phyloP scores from a whole-genome alignment of 2,888 invertebrate species.

The Yponomeuta malinellus region DNA sequence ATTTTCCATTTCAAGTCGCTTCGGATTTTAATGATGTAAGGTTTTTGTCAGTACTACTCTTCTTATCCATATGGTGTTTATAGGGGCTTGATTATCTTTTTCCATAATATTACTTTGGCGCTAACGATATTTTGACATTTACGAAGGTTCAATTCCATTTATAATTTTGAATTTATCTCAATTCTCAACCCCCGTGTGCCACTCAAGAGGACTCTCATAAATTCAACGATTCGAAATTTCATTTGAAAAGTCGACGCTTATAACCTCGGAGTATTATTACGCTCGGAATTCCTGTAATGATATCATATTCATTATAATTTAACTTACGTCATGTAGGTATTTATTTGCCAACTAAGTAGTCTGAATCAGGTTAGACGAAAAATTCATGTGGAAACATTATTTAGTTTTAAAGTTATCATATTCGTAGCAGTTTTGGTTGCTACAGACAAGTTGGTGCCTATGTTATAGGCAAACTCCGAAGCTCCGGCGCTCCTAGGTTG shows the following conservation, averaged over 20 bases:
- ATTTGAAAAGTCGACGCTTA: background rate
- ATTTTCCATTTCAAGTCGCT: too few species aligned
- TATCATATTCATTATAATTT: background rate
- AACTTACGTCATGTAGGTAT: background rate
- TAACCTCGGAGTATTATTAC: background rate
- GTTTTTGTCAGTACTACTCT: too few species aligned
- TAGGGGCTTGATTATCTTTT: background rate
- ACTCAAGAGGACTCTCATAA: background rate
- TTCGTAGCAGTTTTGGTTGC: too few species aligned
- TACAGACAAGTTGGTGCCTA: too few species aligned
- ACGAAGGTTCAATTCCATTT: slow-evolving; percentile 3
- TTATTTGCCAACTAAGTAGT: background rate
- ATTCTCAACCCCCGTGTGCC: background rate
- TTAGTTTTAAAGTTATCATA: too few species aligned
- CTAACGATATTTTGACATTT: background rate
- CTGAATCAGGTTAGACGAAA: background rate
- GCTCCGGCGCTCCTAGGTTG: too few species aligned
- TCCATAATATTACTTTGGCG: background rate
- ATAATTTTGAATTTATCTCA: slow-evolving; percentile 7
- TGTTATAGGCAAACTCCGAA: too few species aligned
- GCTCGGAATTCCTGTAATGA: background rate
- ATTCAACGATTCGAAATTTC: background rate
- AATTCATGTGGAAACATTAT: background rate
- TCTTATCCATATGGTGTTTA: background rate
- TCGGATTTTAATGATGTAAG: too few species aligned